These are phyloP conservation scores for Ceratina calcarata DNA, from an alignment of 1,140 invertebrate genomes.

Conservation along the genomic window DNA sequence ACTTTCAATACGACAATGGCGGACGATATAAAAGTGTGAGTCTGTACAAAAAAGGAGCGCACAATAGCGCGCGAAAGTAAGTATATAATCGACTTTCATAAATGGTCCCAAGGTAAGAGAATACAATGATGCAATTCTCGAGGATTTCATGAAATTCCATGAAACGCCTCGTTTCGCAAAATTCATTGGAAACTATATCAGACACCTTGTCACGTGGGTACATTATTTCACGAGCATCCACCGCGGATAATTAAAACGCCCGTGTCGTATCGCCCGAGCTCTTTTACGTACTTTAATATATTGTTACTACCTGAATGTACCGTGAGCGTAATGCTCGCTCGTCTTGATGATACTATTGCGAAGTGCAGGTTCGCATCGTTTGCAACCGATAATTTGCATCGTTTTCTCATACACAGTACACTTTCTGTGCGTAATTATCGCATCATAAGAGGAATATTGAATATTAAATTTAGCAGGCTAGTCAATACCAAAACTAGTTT, in stretches of 20 bases:
- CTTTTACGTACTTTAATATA: neutral
- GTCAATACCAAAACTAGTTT: neutral
- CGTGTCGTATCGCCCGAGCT: too few relatives aligned
- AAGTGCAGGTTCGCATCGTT: neutral
- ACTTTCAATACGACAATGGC: neutral
- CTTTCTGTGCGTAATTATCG: neutral
- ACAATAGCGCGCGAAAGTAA: neutral
- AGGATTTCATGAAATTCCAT: neutral
- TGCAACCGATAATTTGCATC: constrained; percentile 3
- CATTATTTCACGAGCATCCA: neutral
- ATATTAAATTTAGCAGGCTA: neutral
- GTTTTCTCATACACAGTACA: neutral
- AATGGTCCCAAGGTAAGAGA: neutral
- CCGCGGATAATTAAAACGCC: neutral
- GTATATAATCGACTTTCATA: neutral
- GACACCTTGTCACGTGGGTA: neutral
- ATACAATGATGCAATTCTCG: neutral
- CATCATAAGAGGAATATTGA: neutral
- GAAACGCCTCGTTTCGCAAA: neutral
- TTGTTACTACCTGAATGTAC: neutral
- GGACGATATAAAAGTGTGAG: neutral
- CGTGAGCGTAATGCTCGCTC: neutral
- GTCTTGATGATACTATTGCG: neutral
- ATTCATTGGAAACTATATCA: neutral
- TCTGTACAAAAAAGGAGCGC: neutral